Evolutionary conservation across 2,113 vertebrate genomes (phyloP), one percentile per base, ranked within the genome.

Genomic region (Corythornis cristatus): DNA sequence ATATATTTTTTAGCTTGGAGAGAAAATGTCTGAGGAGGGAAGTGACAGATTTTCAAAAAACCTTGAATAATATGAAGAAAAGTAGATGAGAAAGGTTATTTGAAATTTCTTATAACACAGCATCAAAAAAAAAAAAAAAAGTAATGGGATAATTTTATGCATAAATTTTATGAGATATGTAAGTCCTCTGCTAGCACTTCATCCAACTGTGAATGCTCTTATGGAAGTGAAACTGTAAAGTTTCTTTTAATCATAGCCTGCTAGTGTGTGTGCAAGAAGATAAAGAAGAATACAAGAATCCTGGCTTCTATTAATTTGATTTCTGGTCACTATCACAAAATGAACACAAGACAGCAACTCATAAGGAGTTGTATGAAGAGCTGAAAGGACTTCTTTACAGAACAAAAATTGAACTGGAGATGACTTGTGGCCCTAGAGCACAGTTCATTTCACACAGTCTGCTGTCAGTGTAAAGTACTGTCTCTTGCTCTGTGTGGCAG

Each of bases 311-410:
- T 73, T 80, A 3, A n/a, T 89, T 89, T 88, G 46, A 82, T 91
- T 93, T 88, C 85, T 89, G 37, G 71, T 82, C 75, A 67, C 58
- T 66, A 53, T 86, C 76, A 77, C 83, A 83, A 70, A 89, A 12
- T 40, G 67, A 89, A 85, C 64, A 83, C 42, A 88, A 4, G 17
- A 85, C 42, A 94, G 51, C 29, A 95, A 54, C 46, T 80, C 43
- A 46, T 83, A 88, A 70, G 20, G 12, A 77, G 42, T 19, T 74
- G 25, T 31, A 73, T 70, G 54, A 89, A 83, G 25, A 62, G 31
- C 25, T 95, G 31, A 94, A 89, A 93, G 26, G 28, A 62, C 35
- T 80, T 68, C 65, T 89, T 93, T 80, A 61, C 19, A 65, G 62
- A 79, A 50, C 17, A 79, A 66, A 40, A 73, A 76, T 53, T 57